A percentile compares a stretch with the other conserved stretches of the same genome.
These are phyloP conservation scores for Pseudocheirus occidentalis DNA, from an alignment of 2,797 vertebrate genomes.

Conservation along the genomic window DNA sequence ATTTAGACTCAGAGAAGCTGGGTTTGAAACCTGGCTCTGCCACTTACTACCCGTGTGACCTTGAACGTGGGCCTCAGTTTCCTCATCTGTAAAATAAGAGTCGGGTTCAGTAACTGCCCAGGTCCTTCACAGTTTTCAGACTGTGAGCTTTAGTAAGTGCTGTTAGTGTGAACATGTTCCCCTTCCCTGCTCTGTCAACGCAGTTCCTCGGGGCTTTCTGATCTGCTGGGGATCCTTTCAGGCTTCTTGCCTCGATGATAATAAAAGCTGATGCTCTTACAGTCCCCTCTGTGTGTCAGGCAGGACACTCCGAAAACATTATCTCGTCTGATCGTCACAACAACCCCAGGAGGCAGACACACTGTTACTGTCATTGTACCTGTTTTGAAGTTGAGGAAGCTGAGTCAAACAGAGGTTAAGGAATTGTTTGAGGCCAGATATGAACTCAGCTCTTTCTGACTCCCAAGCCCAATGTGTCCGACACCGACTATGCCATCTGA, in stretches of 20 bases:
- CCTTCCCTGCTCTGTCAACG: background rate
- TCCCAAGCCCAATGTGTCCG: background rate
- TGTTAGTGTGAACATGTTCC: background rate
- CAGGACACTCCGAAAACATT: background rate
- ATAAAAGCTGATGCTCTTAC: background rate
- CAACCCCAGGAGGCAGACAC: background rate
- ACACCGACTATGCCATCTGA: background rate
- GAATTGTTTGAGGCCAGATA: background rate
- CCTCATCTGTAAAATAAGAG: background rate
- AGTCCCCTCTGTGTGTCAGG: background rate
- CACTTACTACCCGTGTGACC: background rate
- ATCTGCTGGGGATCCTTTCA: background rate
- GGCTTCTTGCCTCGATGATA: background rate
- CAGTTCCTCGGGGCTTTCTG: background rate
- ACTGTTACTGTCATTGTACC: background rate
- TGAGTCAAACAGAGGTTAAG: background rate
- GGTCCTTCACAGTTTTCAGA: background rate
- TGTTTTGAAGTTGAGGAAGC: background rate
- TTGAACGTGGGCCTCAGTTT: background rate
- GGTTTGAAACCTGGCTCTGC: background rate
- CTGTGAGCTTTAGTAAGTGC: background rate
- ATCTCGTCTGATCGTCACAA: background rate
- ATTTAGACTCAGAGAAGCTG: background rate
- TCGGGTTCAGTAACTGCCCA: background rate
- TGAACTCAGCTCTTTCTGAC: background rate